A percentile compares a stretch with the other conserved stretches of the same genome.
phyloP scores from a whole-genome alignment of 2,797 vertebrate genomes.

The Synaphobranchus kaupii region DNA sequence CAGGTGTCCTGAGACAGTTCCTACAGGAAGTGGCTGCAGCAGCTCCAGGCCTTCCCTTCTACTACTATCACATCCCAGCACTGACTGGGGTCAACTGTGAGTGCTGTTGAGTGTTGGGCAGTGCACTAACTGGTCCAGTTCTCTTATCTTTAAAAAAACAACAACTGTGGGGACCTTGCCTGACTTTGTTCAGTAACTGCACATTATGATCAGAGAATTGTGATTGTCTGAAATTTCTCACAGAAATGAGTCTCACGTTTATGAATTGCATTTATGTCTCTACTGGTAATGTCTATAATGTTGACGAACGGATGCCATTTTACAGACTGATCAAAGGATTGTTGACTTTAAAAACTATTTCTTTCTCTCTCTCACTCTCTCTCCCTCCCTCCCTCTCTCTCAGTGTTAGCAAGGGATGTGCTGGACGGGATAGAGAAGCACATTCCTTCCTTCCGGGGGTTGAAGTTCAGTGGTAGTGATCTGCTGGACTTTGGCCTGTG shows the following conservation, averaged over 20 bases:
- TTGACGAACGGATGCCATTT: neutral
- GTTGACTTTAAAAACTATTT: neutral
- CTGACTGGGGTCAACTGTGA: constrained; percentile 85
- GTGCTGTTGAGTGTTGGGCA: constrained; percentile 63
- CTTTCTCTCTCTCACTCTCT: neutral
- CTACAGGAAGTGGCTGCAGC: constrained; percentile 78
- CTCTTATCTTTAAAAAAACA: neutral
- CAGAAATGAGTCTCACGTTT: neutral
- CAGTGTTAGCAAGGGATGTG: constrained; percentile 82
- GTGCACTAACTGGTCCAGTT: neutral
- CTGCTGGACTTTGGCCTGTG: constrained; percentile 89
- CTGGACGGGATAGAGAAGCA: constrained; percentile 77
- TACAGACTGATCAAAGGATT: neutral
- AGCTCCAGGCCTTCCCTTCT: constrained; percentile 85
- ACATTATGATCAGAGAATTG: neutral
- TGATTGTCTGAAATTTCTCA: neutral
- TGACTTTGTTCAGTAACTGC: too few species aligned
- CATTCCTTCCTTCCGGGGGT: constrained; percentile 87
- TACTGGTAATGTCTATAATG: neutral
- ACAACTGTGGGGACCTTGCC: too few species aligned
- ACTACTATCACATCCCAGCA: constrained; percentile 90
- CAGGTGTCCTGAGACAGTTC: constrained; percentile 76
- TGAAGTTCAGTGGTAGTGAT: constrained; percentile 87
- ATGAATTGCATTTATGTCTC: neutral
- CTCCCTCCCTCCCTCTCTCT: constrained; percentile 34